A percentile compares a stretch with the other conserved stretches of the same genome.
These are phyloP conservation scores for Nephrotoma flavescens DNA, from an alignment of 2,888 invertebrate species.

Conservation along the genomic window DNA sequence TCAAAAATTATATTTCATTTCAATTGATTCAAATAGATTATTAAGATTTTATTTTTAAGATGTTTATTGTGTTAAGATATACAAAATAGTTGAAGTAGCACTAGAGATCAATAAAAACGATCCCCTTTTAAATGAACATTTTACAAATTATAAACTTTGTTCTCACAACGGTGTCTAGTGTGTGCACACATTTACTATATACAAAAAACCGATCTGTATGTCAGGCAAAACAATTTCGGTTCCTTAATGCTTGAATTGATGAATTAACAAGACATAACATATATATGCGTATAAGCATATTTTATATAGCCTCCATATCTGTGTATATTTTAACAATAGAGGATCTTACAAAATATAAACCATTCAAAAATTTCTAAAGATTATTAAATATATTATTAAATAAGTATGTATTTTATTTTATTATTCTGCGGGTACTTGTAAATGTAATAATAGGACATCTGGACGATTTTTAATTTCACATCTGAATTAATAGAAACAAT, in stretches of 20 bases:
- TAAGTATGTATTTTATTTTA: background rate
- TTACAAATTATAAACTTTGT: background rate
- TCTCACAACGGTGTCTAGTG: background rate
- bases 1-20: background rate
- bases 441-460: background rate
- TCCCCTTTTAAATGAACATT: background rate
- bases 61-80: background rate
- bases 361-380: background rate
- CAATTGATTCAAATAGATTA: background rate
- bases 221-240: background rate
- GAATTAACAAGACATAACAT: background rate
- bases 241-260: background rate
- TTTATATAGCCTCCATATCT: background rate
- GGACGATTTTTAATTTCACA: background rate
- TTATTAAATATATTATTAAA: background rate
- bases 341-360: background rate
- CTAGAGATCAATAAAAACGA: background rate
- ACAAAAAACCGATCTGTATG: background rate
- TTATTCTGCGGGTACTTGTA: background rate
- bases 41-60: background rate
- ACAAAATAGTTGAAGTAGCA: background rate
- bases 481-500: background rate
- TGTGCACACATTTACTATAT: background rate
- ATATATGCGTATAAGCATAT: background rate
- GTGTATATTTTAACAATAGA: background rate